phyloP scores from a whole-genome alignment of 2,888 invertebrate species.

The Hemicrepidius hirtus region DNA sequence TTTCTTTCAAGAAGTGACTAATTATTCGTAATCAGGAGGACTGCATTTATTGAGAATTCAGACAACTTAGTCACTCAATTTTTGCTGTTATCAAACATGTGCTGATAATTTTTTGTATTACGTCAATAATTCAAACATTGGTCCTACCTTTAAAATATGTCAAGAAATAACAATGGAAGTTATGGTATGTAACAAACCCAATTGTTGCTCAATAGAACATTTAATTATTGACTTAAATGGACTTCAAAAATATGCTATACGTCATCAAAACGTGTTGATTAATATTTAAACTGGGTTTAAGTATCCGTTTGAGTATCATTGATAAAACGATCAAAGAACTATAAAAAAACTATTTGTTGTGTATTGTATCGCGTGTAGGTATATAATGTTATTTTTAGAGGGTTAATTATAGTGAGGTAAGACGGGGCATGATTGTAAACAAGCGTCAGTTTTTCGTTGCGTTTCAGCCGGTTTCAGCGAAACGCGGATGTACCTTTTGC shows the following conservation, averaged over 20 bases:
- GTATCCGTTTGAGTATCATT: neutral
- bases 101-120: neutral
- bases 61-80: constrained; percentile 27
- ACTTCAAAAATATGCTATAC: no score
- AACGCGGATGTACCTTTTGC: constrained; percentile 26
- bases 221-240: no score
- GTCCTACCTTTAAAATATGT: no score
- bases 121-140: no score
- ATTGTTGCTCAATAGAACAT: no score
- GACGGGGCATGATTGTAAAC: constrained; percentile 32
- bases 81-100: neutral
- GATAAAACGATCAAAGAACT: neutral
- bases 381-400: constrained; percentile 19
- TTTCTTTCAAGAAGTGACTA: constrained; percentile 2
- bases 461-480: neutral
- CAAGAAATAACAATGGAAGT: neutral
- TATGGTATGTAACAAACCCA: no score
- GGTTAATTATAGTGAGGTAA: constrained; percentile 38
- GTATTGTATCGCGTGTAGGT: neutral
- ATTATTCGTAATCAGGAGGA: neutral
- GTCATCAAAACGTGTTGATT: neutral
- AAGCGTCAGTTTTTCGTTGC: constrained; percentile 26
- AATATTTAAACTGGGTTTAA: no score
- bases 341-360: constrained; percentile 1
- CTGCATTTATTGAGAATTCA: constrained; percentile 6